Evolutionary conservation across 2,797 vertebrate species (phyloP).

Genomic region (Danionella dracula): DNA sequence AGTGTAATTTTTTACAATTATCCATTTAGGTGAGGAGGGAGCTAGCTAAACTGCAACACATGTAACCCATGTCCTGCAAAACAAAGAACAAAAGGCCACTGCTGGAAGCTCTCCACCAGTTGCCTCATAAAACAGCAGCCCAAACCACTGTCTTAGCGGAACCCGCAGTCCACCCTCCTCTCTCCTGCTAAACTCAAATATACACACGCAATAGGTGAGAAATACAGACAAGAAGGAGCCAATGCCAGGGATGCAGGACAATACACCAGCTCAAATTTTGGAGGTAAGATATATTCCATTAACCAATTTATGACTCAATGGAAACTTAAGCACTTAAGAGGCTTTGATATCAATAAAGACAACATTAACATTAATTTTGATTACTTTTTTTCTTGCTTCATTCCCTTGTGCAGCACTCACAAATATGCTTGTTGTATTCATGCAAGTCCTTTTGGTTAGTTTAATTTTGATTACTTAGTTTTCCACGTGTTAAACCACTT

Average conservation of each 20-base stretch:
- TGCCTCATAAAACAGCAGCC: slow-evolving; percentile 39
- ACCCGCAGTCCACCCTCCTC: slow-evolving; percentile 29
- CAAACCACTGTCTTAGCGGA: slow-evolving; percentile 36
- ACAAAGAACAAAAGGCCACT: slow-evolving; percentile 50
- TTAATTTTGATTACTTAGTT: too few species aligned
- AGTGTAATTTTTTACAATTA: slow-evolving; percentile 52
- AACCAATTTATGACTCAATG: background rate
- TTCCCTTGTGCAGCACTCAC: too few species aligned
- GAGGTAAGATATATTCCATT: background rate
- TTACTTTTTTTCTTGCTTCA: too few species aligned
- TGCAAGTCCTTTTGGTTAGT: too few species aligned
- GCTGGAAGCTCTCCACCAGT: slow-evolving; percentile 43
- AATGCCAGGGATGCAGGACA: background rate
- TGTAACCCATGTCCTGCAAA: slow-evolving; percentile 38
- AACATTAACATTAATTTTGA: too few species aligned
- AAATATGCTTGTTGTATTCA: too few species aligned
- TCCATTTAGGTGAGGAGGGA: slow-evolving; percentile 48
- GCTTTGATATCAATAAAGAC: too few species aligned
- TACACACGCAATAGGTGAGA: slow-evolving; percentile 17
- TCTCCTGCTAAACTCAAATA: slow-evolving; percentile 15
- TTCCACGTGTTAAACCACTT: too few species aligned
- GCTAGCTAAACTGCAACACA: slow-evolving; percentile 50
- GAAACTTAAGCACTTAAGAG: too few species aligned
- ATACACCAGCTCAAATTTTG: background rate
- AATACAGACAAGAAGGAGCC: background rate